These are phyloP conservation scores for Vannuccia rotundouncinata DNA, from an alignment of 2,888 invertebrate species.

Conservation along the genomic window DNA sequence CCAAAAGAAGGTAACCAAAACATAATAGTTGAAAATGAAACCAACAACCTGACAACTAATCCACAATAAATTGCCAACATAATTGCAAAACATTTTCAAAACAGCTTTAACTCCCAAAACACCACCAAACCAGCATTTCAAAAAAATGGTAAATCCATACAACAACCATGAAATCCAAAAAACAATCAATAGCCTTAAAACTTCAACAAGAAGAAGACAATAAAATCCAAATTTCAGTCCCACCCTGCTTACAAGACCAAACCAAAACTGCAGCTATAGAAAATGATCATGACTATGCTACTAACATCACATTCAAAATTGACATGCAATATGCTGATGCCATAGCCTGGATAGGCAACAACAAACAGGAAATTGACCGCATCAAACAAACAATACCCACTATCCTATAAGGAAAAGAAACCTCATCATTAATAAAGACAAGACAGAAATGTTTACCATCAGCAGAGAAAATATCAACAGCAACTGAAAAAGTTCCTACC, in stretches of 20 bases:
- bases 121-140: not conserved
- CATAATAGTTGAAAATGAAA: not conserved
- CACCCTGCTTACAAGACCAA: not conserved
- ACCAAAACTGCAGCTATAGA: not conserved
- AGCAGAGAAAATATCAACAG: not conserved
- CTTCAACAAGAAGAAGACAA: not conserved
- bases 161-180: not conserved
- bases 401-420: not conserved
- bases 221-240: not conserved
- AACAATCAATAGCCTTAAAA: not conserved
- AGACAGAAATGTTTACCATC: not conserved
- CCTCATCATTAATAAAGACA: not conserved
- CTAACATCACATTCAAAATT: not conserved
- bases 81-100: not conserved
- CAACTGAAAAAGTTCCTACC: not conserved
- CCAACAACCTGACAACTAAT: not conserved
- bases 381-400: not conserved
- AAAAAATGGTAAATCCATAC: not conserved
- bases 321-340: not conserved
- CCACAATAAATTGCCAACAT: not conserved
- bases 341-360: not conserved
- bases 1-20: too few species aligned
- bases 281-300: not conserved
- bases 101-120: not conserved
- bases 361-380: not conserved